phyloP scores from a whole-genome alignment of 23 tunicate genomes.

The Ascidia mentula region DNA sequence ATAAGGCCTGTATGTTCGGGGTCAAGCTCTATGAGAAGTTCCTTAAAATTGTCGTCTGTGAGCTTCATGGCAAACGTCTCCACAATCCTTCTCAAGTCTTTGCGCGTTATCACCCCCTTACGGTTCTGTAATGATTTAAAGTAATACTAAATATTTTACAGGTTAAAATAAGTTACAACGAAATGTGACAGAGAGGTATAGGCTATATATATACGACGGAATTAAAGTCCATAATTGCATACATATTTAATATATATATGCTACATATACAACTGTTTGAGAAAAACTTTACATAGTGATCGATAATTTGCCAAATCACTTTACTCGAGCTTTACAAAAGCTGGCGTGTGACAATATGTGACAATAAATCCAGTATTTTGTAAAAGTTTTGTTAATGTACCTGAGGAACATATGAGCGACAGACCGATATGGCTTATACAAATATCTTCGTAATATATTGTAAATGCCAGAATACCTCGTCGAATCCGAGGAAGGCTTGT shows the following conservation, averaged over 20 bases:
- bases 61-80: slow-evolving; percentile 72
- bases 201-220: too few relatives aligned
- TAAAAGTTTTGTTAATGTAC: too few relatives aligned
- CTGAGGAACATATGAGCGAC: background rate
- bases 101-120: slow-evolving; percentile 66
- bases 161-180: background rate
- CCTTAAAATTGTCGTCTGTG: slow-evolving; percentile 65
- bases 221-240: too few relatives aligned
- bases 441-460: background rate
- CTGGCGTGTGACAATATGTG: too few relatives aligned
- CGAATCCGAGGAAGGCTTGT: slow-evolving; percentile 84
- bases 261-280: too few relatives aligned
- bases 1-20: slow-evolving; percentile 85
- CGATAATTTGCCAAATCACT: too few relatives aligned
- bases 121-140: slow-evolving; percentile 78
- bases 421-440: background rate
- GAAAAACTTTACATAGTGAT: too few relatives aligned
- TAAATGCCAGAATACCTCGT: slow-evolving; percentile 41
- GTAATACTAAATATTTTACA: background rate
- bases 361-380: too few relatives aligned
- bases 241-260: too few relatives aligned
- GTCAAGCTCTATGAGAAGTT: slow-evolving; percentile 56
- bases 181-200: too few relatives aligned
- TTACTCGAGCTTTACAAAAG: too few relatives aligned
- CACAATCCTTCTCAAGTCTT: slow-evolving; percentile 70